Conservation (phyloP, 2,888 invertebrate species). For the Cryptus armator region DNA sequence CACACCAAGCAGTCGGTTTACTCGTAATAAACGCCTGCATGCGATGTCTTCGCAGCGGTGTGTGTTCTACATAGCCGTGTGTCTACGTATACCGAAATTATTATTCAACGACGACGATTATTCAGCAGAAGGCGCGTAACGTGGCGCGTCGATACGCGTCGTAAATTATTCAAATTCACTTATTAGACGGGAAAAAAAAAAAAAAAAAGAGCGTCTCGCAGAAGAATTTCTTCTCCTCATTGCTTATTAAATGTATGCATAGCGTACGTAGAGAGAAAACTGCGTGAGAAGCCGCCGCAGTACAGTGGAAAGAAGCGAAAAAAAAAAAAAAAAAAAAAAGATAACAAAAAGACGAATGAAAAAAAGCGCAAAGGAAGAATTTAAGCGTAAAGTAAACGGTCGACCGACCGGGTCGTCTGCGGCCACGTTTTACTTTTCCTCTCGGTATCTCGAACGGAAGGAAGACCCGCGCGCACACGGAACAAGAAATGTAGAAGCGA, state of each 20-base stretch:
- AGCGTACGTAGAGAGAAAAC: not conserved
- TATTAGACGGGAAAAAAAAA: conserved; percentile 48
- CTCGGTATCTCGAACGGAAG: not conserved
- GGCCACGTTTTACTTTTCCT: conserved; percentile 17
- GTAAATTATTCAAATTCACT: conserved; percentile 65
- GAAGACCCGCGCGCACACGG: not conserved
- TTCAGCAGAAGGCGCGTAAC: conserved; percentile 63
- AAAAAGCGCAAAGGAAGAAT: conserved; percentile 1
- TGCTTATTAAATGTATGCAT: not conserved
- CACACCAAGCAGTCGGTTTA: not conserved
- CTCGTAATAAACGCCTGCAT: too few relatives aligned
- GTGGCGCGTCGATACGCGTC: conserved; percentile 65
- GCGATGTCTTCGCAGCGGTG: not conserved
- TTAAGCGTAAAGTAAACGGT: not conserved
- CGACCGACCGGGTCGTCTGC: conserved; percentile 4
- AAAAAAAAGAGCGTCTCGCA: not conserved
- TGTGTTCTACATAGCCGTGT: conserved; percentile 27
- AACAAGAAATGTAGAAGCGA: not conserved
- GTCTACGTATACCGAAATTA: conserved; percentile 48
- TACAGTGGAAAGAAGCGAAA: not conserved
- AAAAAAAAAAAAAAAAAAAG: conserved; percentile 4
- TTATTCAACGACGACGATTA: conserved; percentile 67
- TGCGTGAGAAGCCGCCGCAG: conserved; percentile 5
- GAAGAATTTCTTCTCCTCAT: conserved; percentile 34
- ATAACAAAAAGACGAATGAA: conserved; percentile 6